Percentiles rank a stretch among this genome's conserved stretches.
Conservation (phyloP, 2,888 invertebrate species). For the Axea sp. region DNA sequence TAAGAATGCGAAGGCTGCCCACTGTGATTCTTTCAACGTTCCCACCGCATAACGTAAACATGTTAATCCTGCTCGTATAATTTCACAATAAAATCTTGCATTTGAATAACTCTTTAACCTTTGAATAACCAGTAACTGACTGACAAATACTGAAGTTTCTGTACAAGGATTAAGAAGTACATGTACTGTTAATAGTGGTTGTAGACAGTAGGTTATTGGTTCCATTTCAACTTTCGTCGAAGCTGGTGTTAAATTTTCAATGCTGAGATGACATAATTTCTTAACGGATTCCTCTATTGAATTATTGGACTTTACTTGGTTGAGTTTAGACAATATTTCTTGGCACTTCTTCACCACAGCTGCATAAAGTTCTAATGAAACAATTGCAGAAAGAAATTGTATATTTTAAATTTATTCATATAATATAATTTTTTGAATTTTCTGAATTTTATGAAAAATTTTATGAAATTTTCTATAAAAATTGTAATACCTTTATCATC, state of each 20-base stretch:
- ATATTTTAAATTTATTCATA: too few species aligned
- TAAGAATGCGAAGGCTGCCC: conserved; percentile 96
- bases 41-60: conserved; percentile 93
- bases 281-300: conserved; percentile 83
- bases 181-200: conserved; percentile 91
- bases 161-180: conserved; percentile 91
- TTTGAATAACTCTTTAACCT: conserved; percentile 90
- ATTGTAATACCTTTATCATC: conserved; percentile 89
- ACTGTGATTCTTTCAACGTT: conserved; percentile 91
- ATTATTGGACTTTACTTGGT: conserved; percentile 81
- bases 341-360: conserved; percentile 88
- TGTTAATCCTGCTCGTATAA: conserved; percentile 93
- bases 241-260: conserved; percentile 82
- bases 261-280: conserved; percentile 83
- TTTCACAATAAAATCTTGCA: conserved; percentile 91
- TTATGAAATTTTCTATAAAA: too few species aligned
- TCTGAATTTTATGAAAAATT: too few species aligned
- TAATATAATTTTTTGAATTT: too few species aligned
- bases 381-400: too few species aligned
- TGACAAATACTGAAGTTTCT: conserved; percentile 89
- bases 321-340: conserved; percentile 83
- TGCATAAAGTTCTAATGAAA: conserved; percentile 82
- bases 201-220: conserved; percentile 86
- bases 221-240: conserved; percentile 81
- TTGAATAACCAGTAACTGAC: conserved; percentile 91